A percentile compares a stretch with the other conserved stretches of the same genome.
These are phyloP conservation scores for Agriopis marginaria DNA, from an alignment of 2,888 invertebrate species.

Conservation along the genomic window DNA sequence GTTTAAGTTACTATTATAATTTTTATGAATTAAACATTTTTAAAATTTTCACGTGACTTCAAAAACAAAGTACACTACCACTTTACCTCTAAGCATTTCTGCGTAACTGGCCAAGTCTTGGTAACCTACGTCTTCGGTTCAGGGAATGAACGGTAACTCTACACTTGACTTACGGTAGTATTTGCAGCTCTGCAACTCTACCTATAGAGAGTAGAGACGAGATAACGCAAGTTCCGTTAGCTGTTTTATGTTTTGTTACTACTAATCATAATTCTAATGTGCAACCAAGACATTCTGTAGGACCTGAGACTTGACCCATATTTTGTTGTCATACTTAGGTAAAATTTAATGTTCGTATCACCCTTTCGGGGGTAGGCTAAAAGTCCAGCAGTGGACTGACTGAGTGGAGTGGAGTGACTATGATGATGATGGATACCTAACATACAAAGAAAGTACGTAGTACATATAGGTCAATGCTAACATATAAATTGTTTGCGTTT, in stretches of 20 bases:
- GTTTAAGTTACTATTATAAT: too few relatives aligned
- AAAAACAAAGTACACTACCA: background rate
- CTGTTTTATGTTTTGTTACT: conserved; percentile 1
- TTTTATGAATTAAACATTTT: too few relatives aligned
- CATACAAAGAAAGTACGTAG: too few relatives aligned
- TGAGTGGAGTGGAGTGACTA: too few relatives aligned
- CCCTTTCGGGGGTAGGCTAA: too few relatives aligned
- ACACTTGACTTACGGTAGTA: conserved; percentile 27
- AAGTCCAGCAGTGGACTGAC: too few relatives aligned
- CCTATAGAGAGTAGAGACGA: conserved; percentile 8
- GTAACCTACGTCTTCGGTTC: conserved; percentile 11
- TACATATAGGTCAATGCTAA: too few relatives aligned
- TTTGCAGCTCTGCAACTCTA: conserved; percentile 29
- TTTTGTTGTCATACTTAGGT: background rate
- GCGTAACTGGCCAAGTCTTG: background rate
- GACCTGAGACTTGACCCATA: background rate
- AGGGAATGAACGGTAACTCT: conserved; percentile 26
- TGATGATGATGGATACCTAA: too few relatives aligned
- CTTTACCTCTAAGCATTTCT: conserved; percentile 1
- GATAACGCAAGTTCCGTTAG: conserved; percentile 20
- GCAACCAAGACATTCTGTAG: background rate
- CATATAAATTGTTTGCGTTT: too few relatives aligned
- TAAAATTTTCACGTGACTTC: background rate
- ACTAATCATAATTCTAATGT: background rate
- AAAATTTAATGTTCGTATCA: too few relatives aligned